Conservation (phyloP, 92 coral and sea anemone genomes). For the Chrysogorgia sp. region DNA sequence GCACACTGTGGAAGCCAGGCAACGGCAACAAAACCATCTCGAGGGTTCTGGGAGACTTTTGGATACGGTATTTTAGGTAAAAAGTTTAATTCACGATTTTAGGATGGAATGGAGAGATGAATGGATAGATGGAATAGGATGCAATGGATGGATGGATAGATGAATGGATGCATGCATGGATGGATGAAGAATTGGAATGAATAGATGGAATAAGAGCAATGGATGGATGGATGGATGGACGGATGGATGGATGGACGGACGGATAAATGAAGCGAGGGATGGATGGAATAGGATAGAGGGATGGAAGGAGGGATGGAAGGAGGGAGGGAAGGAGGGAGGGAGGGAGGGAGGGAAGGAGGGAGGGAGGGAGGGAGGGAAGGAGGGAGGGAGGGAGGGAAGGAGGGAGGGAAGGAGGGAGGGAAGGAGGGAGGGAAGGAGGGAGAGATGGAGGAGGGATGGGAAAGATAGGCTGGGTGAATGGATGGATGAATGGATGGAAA, state of each 20-base stretch:
- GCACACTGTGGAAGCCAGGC: slow-evolving; percentile 75
- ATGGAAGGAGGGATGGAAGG: slow-evolving; percentile 1
- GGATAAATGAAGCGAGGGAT: neutral
- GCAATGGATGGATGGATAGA: slow-evolving; percentile 58
- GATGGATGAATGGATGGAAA: too few species aligned
- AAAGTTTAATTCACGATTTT: neutral
- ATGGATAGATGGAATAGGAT: slow-evolving; percentile 63
- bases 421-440: neutral
- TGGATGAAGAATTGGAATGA: too few species aligned
- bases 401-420: neutral
- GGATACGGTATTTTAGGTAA: slow-evolving; percentile 82
- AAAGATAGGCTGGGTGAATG: neutral
- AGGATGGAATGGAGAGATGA: slow-evolving; percentile 35
- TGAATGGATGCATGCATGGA: too few species aligned
- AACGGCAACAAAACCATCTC: slow-evolving; percentile 49
- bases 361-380: neutral
- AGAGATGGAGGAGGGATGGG: neutral
- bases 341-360: neutral
- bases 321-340: neutral
- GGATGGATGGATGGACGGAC: neutral
- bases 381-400: neutral
- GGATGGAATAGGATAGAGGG: neutral
- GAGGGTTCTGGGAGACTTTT: slow-evolving; percentile 88
- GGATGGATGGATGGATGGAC: neutral
- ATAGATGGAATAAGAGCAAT: neutral